These are phyloP conservation scores for Amphiprion percula DNA, from an alignment of 2,113 vertebrate genomes.

Conservation along the genomic window DNA sequence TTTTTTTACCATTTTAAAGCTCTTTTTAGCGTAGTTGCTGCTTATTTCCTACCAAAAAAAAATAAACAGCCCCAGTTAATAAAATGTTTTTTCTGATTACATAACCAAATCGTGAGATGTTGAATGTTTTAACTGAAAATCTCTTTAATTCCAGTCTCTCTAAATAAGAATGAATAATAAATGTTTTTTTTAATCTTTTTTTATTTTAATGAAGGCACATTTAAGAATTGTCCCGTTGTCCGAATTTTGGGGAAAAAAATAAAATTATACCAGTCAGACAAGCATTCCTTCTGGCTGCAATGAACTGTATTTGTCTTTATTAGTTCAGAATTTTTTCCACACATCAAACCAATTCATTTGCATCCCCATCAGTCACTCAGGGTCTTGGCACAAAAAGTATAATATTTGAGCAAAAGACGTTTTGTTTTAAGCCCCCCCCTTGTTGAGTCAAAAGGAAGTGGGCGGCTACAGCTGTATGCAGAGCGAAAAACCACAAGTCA, in stretches of 20 bases:
- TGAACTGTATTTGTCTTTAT: slow-evolving; percentile 39
- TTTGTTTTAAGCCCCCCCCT: slow-evolving; percentile 21
- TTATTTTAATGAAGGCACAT: background rate
- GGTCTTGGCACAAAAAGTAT: slow-evolving; percentile 32
- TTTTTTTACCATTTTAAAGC: too few relatives aligned
- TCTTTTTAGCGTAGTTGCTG: background rate
- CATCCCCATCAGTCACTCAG: slow-evolving; percentile 47
- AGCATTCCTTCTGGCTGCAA: background rate
- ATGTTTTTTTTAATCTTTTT: background rate
- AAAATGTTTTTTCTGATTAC: too few relatives aligned
- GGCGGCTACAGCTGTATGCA: slow-evolving; percentile 41
- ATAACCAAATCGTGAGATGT: too few relatives aligned
- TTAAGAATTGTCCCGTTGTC: background rate
- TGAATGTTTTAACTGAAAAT: too few relatives aligned
- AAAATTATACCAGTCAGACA: slow-evolving; percentile 10
- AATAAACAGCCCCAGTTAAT: too few relatives aligned
- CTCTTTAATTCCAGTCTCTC: too few relatives aligned
- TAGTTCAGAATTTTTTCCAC: slow-evolving; percentile 20
- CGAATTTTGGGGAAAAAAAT: background rate
- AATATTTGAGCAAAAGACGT: slow-evolving; percentile 34
- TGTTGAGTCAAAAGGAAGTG: slow-evolving; percentile 64
- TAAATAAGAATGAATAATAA: background rate
- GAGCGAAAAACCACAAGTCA: slow-evolving; percentile 34
- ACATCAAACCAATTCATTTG: slow-evolving; percentile 45
- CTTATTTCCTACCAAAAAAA: background rate